A percentile compares a stretch with the other conserved stretches of the same genome.
These are phyloP conservation scores for Sarcophaga subvicina DNA, from an alignment of 2,888 invertebrate genomes.

Conservation along the genomic window DNA sequence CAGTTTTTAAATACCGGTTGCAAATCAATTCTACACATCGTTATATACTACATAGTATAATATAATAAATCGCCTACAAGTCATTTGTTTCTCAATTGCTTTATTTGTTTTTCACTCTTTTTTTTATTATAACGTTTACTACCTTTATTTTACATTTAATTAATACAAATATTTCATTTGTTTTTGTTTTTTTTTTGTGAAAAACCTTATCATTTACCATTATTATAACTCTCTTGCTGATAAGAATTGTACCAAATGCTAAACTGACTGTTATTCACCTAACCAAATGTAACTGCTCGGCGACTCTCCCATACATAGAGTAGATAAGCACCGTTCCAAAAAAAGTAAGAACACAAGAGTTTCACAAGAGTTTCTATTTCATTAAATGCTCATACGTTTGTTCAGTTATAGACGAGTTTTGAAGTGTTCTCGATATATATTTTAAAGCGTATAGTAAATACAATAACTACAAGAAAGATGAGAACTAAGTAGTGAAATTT, in stretches of 20 bases:
- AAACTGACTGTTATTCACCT: slow-evolving; percentile 44
- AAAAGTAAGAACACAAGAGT: slow-evolving; percentile 9
- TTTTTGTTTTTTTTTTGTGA: slow-evolving; percentile 8
- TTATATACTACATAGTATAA: background rate
- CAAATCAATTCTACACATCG: background rate
- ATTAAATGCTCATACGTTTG: slow-evolving; percentile 16
- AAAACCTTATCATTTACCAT: slow-evolving; percentile 57
- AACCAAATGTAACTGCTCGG: background rate
- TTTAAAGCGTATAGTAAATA: slow-evolving; percentile 15
- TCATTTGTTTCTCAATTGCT: slow-evolving; percentile 19
- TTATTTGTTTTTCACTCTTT: slow-evolving; percentile 15
- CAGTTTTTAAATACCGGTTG: background rate
- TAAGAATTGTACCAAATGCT: slow-evolving; percentile 48
- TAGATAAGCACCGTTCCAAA: slow-evolving; percentile 49
- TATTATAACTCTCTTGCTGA: slow-evolving; percentile 55
- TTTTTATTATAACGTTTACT: slow-evolving; percentile 4
- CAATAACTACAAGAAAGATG: background rate
- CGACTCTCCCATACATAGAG: slow-evolving; percentile 10
- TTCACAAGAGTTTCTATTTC: slow-evolving; percentile 36
- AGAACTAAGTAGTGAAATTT: background rate
- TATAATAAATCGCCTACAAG: background rate
- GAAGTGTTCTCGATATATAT: slow-evolving; percentile 16
- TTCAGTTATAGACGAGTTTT: slow-evolving; percentile 28
- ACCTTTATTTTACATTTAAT: slow-evolving; percentile 10
- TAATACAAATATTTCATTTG: slow-evolving; percentile 20